Evolutionary conservation across 2,888 invertebrate genomes (phyloP), one percentile per base, ranked within the genome.

Genomic region (Hanleya hanleyi): DNA sequence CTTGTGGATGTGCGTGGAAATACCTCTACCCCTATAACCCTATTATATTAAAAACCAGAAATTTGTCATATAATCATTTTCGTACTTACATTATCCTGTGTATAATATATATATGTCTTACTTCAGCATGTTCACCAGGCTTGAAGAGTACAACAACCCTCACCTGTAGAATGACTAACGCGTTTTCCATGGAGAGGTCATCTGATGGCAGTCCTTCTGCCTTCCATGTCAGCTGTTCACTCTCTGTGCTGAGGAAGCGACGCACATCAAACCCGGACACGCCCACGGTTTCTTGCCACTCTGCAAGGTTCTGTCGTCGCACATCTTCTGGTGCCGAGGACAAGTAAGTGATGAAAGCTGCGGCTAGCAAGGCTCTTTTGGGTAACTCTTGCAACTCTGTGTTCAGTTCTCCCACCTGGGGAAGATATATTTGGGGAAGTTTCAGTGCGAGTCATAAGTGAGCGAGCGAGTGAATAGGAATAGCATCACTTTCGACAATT

Each of bases 181-280:
- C 96, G 90, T 96, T 97, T 91, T 96, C 95, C 67, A 95, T 91
- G 4, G 95, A 95, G 12, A 95, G 92, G 71, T 93, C 93, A 89
- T 96, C 96, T 0, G 94, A 93, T 0, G 96, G 95, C 6, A 97
- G 91, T 0, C 97, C 96, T 86, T 96, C 95, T 0, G 94, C 93
- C 87, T 95, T 95, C 97, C 97, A 97, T 79, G 94, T 94, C 66
- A 97, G 90, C 84, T 95, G 94, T 83, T 96, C 95, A 75, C 94
- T 92, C 90, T 96, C 95, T 0, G 93, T 92, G 62, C 93, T 92
- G 69, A 94, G 89, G 84, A 94, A 94, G 33, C 89, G 90, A 67
- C 92, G 90, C 62, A 94, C 87, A 79, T 92, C 92, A 87, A 94
- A 94, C 1, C 88, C 85, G 1, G 84, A 78, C 0, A 91, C 83